Percentiles rank a stretch among this genome's conserved stretches.
Evolutionary conservation across 2,888 invertebrate genomes (phyloP).

Genomic region (Agapostemon virescens): DNA sequence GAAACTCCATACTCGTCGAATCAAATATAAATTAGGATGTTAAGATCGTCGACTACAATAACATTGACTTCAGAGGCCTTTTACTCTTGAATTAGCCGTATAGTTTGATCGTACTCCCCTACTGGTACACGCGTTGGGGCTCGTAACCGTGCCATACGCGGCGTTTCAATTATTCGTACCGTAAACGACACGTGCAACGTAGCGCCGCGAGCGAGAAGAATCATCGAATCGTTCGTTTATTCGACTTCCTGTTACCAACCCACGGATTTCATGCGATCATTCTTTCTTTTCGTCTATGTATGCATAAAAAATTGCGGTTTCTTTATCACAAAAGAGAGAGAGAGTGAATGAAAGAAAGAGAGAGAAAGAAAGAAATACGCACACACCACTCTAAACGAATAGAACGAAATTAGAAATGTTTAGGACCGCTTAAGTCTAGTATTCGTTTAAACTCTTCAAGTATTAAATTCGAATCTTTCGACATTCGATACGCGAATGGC

Average conservation of each 20-base stretch:
- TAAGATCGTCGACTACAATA: constrained; percentile 75
- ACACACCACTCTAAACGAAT: not conserved
- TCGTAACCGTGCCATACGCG: not conserved
- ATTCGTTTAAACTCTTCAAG: constrained; percentile 9
- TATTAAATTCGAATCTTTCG: constrained; percentile 10
- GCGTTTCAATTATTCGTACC: not conserved
- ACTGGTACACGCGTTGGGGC: constrained; percentile 14
- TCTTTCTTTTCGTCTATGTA: not conserved
- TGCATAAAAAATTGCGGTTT: not conserved
- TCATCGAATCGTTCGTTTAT: not conserved
- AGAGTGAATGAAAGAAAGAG: not conserved
- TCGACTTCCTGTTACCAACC: not conserved
- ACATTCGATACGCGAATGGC: not conserved
- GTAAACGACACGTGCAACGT: not conserved
- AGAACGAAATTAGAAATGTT: not conserved
- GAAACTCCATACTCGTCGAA: constrained; percentile 42
- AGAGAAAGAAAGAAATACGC: not conserved
- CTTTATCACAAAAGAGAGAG: not conserved
- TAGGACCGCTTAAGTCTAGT: not conserved
- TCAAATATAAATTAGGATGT: constrained; percentile 65
- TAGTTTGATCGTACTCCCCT: constrained; percentile 29
- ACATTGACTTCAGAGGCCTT: constrained; percentile 78
- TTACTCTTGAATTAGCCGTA: constrained; percentile 48
- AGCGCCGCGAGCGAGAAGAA: not conserved
- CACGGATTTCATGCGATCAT: not conserved